Evolutionary conservation across 2,888 invertebrate species (phyloP).

Genomic region (Cryptocephalus primarius): DNA sequence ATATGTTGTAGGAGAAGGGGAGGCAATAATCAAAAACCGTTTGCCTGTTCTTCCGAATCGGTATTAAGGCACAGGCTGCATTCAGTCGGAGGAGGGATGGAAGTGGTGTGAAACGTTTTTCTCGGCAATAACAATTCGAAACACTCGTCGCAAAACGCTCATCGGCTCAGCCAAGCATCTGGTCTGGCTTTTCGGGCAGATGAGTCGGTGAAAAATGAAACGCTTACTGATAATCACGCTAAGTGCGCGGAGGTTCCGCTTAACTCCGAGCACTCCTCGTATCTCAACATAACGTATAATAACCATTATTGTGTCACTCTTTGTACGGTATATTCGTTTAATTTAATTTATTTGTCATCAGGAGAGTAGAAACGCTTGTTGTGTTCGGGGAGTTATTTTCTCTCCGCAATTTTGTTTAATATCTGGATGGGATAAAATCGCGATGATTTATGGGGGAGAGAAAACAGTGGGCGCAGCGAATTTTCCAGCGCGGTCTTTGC

Average conservation of each 20-base stretch:
- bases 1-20: neutral
- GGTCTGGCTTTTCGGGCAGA: constrained; percentile 17
- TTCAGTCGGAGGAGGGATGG: too few relatives aligned
- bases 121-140: neutral
- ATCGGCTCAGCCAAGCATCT: constrained; percentile 12
- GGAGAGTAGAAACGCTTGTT: constrained; percentile 20
- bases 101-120: neutral
- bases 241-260: constrained; percentile 27
- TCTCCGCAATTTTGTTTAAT: constrained; percentile 2
- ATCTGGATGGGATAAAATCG: neutral
- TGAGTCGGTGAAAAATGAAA: constrained; percentile 25
- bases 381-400: constrained; percentile 9
- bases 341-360: constrained; percentile 25
- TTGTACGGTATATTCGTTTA: constrained; percentile 22
- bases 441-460: neutral
- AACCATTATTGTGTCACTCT: constrained; percentile 28
- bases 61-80: too few relatives aligned
- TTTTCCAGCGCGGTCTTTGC: too few relatives aligned
- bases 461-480: too few relatives aligned
- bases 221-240: constrained; percentile 30
- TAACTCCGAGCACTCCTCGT: constrained; percentile 27
- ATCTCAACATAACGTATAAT: constrained; percentile 29
- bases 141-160: neutral
- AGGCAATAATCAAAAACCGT: neutral
- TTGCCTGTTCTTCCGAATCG: neutral